Evolutionary conservation across 2,113 vertebrate species (phyloP).

Genomic region (Leptocoma aspasia): DNA sequence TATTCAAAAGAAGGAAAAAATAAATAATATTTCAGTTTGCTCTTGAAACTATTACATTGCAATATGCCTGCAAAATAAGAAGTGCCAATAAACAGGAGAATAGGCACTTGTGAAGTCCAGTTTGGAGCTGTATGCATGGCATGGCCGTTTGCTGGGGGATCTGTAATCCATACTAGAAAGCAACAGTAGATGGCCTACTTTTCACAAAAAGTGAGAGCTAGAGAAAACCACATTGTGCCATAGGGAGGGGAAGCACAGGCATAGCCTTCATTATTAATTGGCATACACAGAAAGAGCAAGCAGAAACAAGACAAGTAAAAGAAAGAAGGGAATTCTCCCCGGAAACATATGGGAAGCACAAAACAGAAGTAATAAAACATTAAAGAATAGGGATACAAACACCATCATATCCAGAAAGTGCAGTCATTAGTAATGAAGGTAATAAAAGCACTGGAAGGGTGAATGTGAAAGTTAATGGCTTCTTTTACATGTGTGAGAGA

Average conservation of each 20-base stretch:
- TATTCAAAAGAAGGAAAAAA: neutral
- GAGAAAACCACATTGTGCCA: conserved; percentile 7
- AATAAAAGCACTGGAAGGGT: conserved; percentile 63
- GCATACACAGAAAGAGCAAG: neutral
- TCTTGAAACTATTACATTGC: neutral
- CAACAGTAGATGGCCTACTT: conserved; percentile 78
- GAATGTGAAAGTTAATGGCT: conserved; percentile 56
- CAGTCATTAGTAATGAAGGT: neutral
- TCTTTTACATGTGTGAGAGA: neutral
- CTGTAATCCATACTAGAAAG: conserved; percentile 66
- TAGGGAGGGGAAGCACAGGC: conserved; percentile 20
- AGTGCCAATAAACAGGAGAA: neutral
- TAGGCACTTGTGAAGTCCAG: neutral
- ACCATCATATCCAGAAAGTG: conserved; percentile 29
- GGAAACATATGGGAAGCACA: conserved; percentile 49
- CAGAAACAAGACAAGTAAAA: conserved; percentile 46
- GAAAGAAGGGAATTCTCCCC: conserved; percentile 37
- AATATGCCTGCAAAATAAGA: neutral
- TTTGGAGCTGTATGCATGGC: neutral
- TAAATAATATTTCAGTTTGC: neutral
- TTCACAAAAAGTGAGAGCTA: conserved; percentile 69
- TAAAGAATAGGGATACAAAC: conserved; percentile 45
- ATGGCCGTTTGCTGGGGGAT: neutral
- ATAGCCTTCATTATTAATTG: conserved; percentile 49
- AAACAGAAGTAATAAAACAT: conserved; percentile 53